Base-by-base conservation (phyloP, 2,113 vertebrate genomes). In the Dromiciops gliroides region DNA sequence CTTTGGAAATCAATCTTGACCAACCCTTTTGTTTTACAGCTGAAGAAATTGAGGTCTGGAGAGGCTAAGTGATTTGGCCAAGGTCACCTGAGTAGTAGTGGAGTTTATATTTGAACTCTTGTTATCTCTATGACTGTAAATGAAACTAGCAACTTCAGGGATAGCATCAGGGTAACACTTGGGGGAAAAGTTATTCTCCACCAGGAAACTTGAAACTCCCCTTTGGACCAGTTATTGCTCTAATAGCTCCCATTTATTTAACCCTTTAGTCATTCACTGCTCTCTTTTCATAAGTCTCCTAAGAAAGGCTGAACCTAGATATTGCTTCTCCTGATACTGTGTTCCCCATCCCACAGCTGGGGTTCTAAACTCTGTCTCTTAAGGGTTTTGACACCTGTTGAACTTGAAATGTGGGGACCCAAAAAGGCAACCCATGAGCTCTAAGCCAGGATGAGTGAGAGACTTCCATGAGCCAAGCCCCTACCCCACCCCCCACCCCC, bases 311-410 rank as follows among this genome's bases (percentile, higher is more conserved):
- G 9, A 44, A 11, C 51, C 83, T 48, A 0, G 0, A 25, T 1
- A 8, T 4, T 89, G 24, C 4, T 48, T 92, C 75, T 48, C 52
- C 60, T 50, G 44, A 1, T 26, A 31, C 60, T 92, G 10, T 48
- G 91, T 94, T 52, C 88, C 8, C 14, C 11, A 47, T 51, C 90
- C 7, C 90, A 28, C 22, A 50, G 12, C 47, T 89, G 24, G 50
- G n/a, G 9, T n/a, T 48, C 52, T 88, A 89, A 94, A 93, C 37
- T 24, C 56, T 49, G 48, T 60, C 92, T 94, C 92, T 95, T 48
- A 91, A 75, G 48, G 47, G 25, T 1, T 23, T 26, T 23, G 91
- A 83, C n/a, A 22, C 56, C 10, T 28, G 0, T 9, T 51, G 14
- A 12, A 9, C 19, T 48, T n/a, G 47, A 48, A 91, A 50, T 31